Percentiles rank a stretch among this genome's conserved stretches.
phyloP scores from a whole-genome alignment of 2,113 vertebrate species.

The Orientallactaga bullata region DNA sequence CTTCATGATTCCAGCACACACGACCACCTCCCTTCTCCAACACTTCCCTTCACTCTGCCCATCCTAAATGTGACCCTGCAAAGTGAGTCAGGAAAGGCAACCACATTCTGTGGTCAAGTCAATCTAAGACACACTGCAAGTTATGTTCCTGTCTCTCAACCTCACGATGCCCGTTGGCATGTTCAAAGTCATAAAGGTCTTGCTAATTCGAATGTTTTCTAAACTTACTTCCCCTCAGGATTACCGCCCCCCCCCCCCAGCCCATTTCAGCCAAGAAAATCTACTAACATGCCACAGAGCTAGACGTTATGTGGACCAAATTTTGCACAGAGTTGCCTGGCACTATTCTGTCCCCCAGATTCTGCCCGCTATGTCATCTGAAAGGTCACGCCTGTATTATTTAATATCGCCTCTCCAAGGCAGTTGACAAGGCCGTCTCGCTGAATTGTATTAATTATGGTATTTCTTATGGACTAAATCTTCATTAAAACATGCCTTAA shows the following conservation, averaged over 20 bases:
- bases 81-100: neutral
- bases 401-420: constrained; percentile 16
- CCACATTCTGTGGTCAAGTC: neutral
- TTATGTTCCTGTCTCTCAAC: neutral
- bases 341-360: neutral
- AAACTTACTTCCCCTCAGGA: neutral
- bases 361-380: neutral
- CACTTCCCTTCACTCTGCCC: neutral
- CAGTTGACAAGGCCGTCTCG: neutral
- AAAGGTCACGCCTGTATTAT: constrained; percentile 43
- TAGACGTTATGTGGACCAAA: neutral
- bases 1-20: neutral
- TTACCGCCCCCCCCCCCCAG: no score
- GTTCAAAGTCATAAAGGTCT: neutral
- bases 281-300: neutral
- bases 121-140: neutral
- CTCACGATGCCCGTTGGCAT: neutral
- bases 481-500: neutral
- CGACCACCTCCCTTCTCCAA: fast-evolving
- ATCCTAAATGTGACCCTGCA: neutral
- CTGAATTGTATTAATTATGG: constrained; percentile 39
- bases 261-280: neutral
- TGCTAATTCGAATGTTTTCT: constrained; percentile 2
- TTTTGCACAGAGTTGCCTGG: constrained; percentile 9
- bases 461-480: constrained; percentile 1